Evolutionary conservation across 2,797 vertebrate genomes (phyloP), one percentile per base, ranked within the genome.

Genomic region (Kryptolebias ocellatus): DNA sequence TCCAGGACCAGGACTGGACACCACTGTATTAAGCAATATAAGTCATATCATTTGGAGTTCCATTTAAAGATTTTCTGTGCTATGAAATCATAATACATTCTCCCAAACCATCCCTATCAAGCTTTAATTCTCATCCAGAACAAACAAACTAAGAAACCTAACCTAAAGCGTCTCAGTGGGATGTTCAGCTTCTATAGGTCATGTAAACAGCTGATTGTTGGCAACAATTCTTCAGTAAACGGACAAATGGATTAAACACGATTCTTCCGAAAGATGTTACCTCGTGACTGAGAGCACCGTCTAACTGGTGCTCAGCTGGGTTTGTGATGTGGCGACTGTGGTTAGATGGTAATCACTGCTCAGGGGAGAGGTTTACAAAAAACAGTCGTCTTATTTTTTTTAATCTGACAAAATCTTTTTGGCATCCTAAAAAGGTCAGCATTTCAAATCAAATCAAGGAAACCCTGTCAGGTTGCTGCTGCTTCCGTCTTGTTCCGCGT

Each of bases 401-500:
- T 9, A 46, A 64, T 54, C 12, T 28, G 49, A 57, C 15, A 5
- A 49, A 49, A 65, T 55, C 9, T 46, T 39, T 37, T 4, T 20
- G 60, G 12, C 34, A 11, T 54, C 0, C 6, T 5, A 17, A 55
- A 20, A 7, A 46, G 24, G 17, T 60, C 44, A n/a, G 27, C 17
- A 24, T 50, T 47, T 56, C 8, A 63, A 53, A 15, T 53, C 31
- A 53, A 49, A 20, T 24, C 11, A 49, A n/a, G 27, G 20, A 63
- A 60, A 47, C 24, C 16, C 17, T 39, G 18, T 45, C 1, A 42
- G 20, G 27, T 15, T 12, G 9, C 34, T 7, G 34, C 39, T 29
- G 27, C 50, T 49, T 54, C 52, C 20, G 1, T 31, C 20, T 34
- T 54, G 24, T 62, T 17, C 42, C 0, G 49, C 15, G 2, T 46